Evolutionary conservation across 1,140 invertebrate genomes (phyloP).

Genomic region (Drosophila funebris): DNA sequence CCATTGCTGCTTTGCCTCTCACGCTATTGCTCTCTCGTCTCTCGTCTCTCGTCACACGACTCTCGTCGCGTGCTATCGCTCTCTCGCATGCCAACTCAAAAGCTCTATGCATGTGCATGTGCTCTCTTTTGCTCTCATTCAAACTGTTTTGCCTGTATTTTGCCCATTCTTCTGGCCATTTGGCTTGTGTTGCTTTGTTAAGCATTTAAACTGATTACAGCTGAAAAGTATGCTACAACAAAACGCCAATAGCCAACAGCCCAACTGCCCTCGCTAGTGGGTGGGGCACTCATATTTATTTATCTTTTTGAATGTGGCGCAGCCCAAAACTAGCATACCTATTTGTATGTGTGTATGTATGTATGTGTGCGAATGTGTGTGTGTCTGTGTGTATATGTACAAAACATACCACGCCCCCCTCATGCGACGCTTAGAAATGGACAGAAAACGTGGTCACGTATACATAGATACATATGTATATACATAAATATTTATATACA

Average conservation of each 20-base stretch:
- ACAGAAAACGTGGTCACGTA: constrained; percentile 22
- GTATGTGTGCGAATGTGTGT: too few relatives aligned
- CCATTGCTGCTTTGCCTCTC: constrained; percentile 17
- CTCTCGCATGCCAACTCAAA: too few relatives aligned
- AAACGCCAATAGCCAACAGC: constrained; percentile 44
- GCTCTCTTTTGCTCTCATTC: background rate
- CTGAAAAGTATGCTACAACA: constrained; percentile 75
- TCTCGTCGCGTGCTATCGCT: background rate
- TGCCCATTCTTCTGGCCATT: constrained; percentile 4
- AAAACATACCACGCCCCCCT: constrained; percentile 64
- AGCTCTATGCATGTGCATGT: background rate
- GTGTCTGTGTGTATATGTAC: constrained; percentile 34
- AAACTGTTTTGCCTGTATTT: background rate
- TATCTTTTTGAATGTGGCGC: constrained; percentile 75
- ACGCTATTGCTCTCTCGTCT: background rate
- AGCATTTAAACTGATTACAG: constrained; percentile 81
- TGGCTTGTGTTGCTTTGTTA: constrained; percentile 69
- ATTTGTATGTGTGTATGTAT: background rate
- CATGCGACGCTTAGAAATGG: constrained; percentile 47
- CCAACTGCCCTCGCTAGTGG: background rate
- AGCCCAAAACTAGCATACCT: constrained; percentile 32
- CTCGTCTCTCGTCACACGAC: background rate
- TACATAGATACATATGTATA: constrained; percentile 7
- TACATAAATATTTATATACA: constrained; percentile 24
- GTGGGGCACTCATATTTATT: constrained; percentile 75